Evolutionary conservation across 2,113 vertebrate genomes (phyloP).

Genomic region (Anarrhichthys ocellatus): DNA sequence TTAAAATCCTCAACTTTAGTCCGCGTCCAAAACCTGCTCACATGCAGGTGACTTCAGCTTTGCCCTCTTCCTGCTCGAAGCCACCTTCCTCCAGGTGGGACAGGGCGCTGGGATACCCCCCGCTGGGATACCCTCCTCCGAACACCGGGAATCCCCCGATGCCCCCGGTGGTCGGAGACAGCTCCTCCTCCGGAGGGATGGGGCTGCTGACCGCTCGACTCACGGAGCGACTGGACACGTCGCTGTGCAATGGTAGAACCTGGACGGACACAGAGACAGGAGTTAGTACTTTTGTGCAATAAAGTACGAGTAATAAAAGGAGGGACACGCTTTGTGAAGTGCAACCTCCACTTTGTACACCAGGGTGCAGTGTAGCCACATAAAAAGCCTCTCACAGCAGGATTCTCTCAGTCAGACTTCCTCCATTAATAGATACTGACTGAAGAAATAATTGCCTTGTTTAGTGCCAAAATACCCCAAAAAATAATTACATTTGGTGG

Average conservation of each 20-base stretch:
- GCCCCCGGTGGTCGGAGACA: conserved; percentile 66
- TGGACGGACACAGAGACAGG: conserved; percentile 23
- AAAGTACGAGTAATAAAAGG: background rate
- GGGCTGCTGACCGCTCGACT: conserved; percentile 58
- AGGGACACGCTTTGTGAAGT: background rate
- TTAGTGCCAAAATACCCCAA: background rate
- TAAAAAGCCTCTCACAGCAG: background rate
- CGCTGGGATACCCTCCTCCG: conserved; percentile 81
- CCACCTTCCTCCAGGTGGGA: conserved; percentile 92
- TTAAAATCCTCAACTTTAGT: background rate
- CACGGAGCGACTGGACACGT: conserved; percentile 66
- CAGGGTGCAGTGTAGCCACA: conserved; percentile 40
- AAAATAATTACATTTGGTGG: background rate
- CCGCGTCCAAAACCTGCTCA: conserved; percentile 68
- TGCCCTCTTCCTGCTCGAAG: conserved; percentile 94
- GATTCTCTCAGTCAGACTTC: background rate
- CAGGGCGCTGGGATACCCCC: conserved; percentile 81
- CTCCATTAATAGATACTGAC: background rate
- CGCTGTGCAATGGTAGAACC: conserved; percentile 39
- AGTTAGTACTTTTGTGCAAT: too few species aligned
- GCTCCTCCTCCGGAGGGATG: conserved; percentile 50
- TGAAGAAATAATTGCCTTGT: background rate
- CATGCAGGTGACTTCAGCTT: conserved; percentile 96
- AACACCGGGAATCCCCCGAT: conserved; percentile 86
- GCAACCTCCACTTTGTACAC: conserved; percentile 13